Evolutionary conservation across 2,797 vertebrate genomes (phyloP).

Genomic region (Xyrichtys novacula): DNA sequence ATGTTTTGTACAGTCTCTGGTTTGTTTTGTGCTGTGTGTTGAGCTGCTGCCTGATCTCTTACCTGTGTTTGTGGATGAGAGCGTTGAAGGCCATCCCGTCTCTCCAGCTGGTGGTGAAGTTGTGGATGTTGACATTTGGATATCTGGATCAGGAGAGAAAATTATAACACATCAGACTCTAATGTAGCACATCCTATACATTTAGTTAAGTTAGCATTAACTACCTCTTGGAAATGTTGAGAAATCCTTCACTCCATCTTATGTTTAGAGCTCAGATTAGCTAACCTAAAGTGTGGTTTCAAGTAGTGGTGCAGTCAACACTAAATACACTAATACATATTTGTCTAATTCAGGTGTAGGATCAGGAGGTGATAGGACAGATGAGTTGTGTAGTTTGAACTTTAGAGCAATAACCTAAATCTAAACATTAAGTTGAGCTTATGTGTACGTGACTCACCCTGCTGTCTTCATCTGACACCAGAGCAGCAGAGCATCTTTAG

Average conservation of each 20-base stretch:
- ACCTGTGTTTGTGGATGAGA: constrained; percentile 94
- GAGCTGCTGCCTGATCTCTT: background rate
- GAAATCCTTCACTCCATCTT: no score
- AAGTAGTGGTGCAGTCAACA: no score
- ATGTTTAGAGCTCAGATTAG: no score
- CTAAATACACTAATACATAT: no score
- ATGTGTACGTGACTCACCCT: constrained; percentile 86
- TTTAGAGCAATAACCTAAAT: no score
- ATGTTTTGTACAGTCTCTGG: no score
- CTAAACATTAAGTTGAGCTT: background rate
- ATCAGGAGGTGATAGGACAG: background rate
- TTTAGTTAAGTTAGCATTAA: no score
- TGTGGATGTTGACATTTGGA: constrained; percentile 97
- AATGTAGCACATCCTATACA: no score
- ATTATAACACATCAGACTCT: background rate
- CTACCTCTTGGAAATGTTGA: no score
- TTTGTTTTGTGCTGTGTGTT: background rate
- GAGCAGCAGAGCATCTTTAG: constrained; percentile 96
- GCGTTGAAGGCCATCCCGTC: constrained; percentile 98
- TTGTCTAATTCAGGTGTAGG: no score
- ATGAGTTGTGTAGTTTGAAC: constrained; percentile 26
- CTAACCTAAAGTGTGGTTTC: no score
- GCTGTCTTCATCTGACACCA: constrained; percentile 99
- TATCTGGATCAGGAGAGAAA: constrained; percentile 83
- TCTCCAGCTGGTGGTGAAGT: constrained; percentile 96